Base-by-base conservation (phyloP, 2,888 invertebrate genomes). In the Apodemia zela region DNA sequence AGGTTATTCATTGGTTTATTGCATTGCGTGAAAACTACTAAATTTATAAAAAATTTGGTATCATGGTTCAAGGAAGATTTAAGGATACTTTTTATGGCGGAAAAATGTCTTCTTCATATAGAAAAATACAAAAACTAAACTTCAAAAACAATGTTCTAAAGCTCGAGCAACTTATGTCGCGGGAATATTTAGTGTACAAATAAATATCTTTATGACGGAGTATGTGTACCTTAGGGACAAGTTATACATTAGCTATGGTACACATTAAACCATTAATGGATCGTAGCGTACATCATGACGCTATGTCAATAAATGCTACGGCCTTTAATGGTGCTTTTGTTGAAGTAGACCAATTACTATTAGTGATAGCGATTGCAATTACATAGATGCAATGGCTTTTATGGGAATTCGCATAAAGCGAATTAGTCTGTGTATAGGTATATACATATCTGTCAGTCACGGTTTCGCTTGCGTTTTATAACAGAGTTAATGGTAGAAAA, bases 281-380 rank as follows among this genome's bases (percentile, higher is more conserved):
- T 79, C 74, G 69, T 72, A 73, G 72, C 73, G 75, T 79, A 79
- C 78, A 79, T 81, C 82, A 82, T 80, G 74, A 51, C 76, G 78
- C 77, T 80, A 77, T 82, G 80, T 82, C 85, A 84, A 85, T 85
- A 83, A 60, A 81, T 75, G 75, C 74, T 73, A 75, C 68, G 74
- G 80, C 83, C 80, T 85, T 85, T 82, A 85, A 84, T 82, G 79
- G 73, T 75, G 75, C 80, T 78, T 80, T 85, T 87, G 81, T 84
- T 85, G 78, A 81, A 84, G 79, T 80, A 79, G 77, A 75, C 75
- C 81, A 85, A 84, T 87, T 83, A 84, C 82, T 78, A 66, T 66
- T 65, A 63, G 35, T 47, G 62, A 59, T 21, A 35, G 58, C 49
- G 42, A 62, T 65, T 60, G 62, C 47, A 65, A 65, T 60, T 62